Evolutionary conservation across 2,113 vertebrate species (phyloP).

Genomic region (Stegastes partitus): DNA sequence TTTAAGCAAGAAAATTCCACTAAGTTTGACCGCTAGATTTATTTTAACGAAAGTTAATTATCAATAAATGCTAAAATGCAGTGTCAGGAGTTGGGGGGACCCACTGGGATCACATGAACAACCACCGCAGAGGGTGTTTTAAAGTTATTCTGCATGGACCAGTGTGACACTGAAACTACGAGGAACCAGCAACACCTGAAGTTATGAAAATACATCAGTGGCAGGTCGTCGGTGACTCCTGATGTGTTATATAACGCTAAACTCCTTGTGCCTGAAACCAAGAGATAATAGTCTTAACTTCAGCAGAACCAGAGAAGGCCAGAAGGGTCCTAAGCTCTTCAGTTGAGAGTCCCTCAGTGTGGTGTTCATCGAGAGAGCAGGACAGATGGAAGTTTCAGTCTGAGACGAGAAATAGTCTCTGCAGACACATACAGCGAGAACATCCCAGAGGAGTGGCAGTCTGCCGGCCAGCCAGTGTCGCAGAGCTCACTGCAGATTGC

Average conservation of each 20-base stretch:
- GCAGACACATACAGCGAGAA: slow-evolving; percentile 42
- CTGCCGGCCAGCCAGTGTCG: slow-evolving; percentile 25
- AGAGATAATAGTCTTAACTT: slow-evolving; percentile 40
- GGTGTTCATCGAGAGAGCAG: slow-evolving; percentile 25
- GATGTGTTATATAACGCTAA: slow-evolving; percentile 16
- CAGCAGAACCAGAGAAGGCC: slow-evolving; percentile 28
- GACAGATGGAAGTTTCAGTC: slow-evolving; percentile 43
- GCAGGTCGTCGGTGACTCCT: background rate
- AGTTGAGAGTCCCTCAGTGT: slow-evolving; percentile 18
- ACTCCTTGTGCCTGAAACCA: slow-evolving; percentile 32
- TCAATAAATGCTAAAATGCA: too few relatives aligned
- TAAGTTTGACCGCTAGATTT: too few relatives aligned
- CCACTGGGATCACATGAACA: too few relatives aligned
- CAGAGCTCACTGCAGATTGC: slow-evolving; percentile 20
- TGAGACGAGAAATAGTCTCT: slow-evolving; percentile 46
- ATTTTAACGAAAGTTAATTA: too few relatives aligned
- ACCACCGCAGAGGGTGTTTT: too few relatives aligned
- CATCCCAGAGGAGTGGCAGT: slow-evolving; percentile 43
- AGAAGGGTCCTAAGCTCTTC: slow-evolving; percentile 29
- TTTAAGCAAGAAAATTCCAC: too few relatives aligned
- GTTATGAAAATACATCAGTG: background rate
- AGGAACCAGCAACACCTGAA: background rate
- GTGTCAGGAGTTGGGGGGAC: too few relatives aligned
- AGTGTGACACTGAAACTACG: too few relatives aligned
- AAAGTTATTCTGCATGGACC: too few relatives aligned